A percentile compares a stretch with the other conserved stretches of the same genome.
These are phyloP conservation scores for Atta colombica DNA, from an alignment of 1,140 invertebrate species.

Conservation along the genomic window DNA sequence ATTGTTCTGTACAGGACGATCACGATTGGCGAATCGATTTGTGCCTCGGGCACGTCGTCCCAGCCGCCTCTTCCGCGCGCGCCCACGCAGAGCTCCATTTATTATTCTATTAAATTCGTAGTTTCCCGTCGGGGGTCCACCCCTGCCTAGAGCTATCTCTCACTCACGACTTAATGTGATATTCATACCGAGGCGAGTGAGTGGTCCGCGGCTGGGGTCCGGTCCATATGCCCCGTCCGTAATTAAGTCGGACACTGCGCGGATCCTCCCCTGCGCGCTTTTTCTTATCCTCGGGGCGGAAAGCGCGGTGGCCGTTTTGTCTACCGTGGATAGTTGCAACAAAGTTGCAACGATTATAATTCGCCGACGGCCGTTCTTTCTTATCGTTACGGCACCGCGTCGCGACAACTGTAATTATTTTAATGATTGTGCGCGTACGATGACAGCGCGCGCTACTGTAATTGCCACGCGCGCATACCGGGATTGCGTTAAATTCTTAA, in stretches of 20 bases:
- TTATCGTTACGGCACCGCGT: conserved; percentile 1
- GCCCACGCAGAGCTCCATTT: conserved; percentile 74
- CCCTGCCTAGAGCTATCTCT: conserved; percentile 67
- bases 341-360: conserved; percentile 37
- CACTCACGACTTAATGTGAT: conserved; percentile 74
- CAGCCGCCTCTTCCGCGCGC: conserved; percentile 5
- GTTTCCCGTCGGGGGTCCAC: conserved; percentile 70
- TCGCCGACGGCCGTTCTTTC: conserved; percentile 29
- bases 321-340: neutral
- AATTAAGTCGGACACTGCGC: conserved; percentile 72
- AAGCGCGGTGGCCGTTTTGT: neutral
- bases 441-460: conserved; percentile 45
- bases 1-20: neutral
- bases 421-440: conserved; percentile 29
- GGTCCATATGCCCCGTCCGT: conserved; percentile 58
- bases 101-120: conserved; percentile 85
- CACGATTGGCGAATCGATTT: conserved; percentile 43
- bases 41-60: conserved; percentile 31
- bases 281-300: conserved; percentile 28
- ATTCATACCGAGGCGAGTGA: conserved; percentile 73
- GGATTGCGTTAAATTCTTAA: conserved; percentile 31
- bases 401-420: conserved; percentile 45
- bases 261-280: conserved; percentile 45
- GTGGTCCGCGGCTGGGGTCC: conserved; percentile 65
- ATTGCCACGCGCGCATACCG: conserved; percentile 17